Conservation (phyloP, 1,140 invertebrate genomes). For the Drosophila carrolli region DNA sequence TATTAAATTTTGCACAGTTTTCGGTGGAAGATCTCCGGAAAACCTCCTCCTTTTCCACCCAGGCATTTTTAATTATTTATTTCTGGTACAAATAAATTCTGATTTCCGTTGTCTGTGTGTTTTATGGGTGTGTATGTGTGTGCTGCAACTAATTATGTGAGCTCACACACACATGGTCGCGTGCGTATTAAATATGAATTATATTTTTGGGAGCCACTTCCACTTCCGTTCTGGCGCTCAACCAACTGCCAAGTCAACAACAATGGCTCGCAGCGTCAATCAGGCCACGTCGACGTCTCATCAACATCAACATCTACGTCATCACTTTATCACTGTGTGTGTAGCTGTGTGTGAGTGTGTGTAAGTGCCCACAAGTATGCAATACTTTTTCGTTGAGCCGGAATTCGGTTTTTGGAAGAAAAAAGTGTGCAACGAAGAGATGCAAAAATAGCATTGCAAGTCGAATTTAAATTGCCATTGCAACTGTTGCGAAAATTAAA, state of each 20-base stretch:
- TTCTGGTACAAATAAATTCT: slow-evolving; percentile 31
- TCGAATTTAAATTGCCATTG: too few species aligned
- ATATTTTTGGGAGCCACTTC: slow-evolving; percentile 45
- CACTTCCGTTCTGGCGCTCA: slow-evolving; percentile 26
- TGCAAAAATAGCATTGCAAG: background rate
- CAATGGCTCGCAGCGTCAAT: slow-evolving; percentile 38
- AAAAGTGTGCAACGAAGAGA: background rate
- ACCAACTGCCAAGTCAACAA: slow-evolving; percentile 31
- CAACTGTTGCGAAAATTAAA: too few species aligned
- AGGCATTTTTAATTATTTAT: slow-evolving; percentile 47
- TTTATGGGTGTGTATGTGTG: slow-evolving; percentile 5
- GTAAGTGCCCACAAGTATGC: slow-evolving; percentile 11
- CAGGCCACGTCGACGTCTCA: slow-evolving; percentile 31
- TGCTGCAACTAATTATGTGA: slow-evolving; percentile 32
- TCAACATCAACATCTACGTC: slow-evolving; percentile 42
- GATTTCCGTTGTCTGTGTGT: slow-evolving; percentile 16
- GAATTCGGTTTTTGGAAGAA: background rate
- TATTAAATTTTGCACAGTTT: slow-evolving; percentile 51
- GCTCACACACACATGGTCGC: slow-evolving; percentile 10
- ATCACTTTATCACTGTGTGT: slow-evolving; percentile 5
- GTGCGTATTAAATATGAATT: slow-evolving; percentile 42
- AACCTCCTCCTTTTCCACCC: background rate
- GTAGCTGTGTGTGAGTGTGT: background rate
- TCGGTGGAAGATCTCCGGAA: slow-evolving; percentile 11
- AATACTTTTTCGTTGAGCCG: slow-evolving; percentile 9